phyloP scores from a whole-genome alignment of 2,797 vertebrate genomes.

The Cryptoprocta ferox region DNA sequence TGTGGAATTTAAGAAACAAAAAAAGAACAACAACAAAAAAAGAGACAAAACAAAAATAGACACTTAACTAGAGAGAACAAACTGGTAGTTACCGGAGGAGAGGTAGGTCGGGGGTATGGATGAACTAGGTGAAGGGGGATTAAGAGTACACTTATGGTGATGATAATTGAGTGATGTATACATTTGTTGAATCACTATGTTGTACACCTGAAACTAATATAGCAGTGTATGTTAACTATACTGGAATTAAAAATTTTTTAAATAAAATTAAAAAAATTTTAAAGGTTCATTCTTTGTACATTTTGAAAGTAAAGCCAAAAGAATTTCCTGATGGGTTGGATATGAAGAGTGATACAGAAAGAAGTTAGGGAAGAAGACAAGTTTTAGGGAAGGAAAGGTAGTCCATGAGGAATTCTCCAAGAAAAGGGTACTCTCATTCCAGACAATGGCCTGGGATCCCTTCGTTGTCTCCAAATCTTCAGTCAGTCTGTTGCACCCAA shows the following conservation, averaged over 20 bases:
- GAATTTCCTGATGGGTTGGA: background rate
- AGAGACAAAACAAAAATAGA: background rate
- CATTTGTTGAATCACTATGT: background rate
- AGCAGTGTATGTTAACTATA: background rate
- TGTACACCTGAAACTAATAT: background rate
- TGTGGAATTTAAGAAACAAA: background rate
- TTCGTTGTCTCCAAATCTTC: slow-evolving; percentile 37
- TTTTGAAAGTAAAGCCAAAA: slow-evolving; percentile 32
- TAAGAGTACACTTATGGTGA: background rate
- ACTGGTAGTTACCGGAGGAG: background rate
- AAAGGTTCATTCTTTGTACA: background rate
- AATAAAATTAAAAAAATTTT: no score
- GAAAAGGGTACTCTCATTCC: background rate
- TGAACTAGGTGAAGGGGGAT: background rate
- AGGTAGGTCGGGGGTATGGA: background rate
- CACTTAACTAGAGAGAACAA: background rate
- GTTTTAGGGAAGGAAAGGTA: slow-evolving; percentile 10
- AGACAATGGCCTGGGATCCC: background rate
- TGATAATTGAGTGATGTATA: background rate
- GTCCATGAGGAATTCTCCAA: slow-evolving; percentile 24
- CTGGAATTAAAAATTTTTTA: background rate
- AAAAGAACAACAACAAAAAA: background rate
- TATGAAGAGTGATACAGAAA: background rate
- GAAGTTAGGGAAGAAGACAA: slow-evolving; percentile 17
- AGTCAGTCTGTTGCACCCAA: background rate